Evolutionary conservation across 1,140 invertebrate genomes (phyloP), one percentile per base, ranked within the genome.

Genomic region (Campodea augens): DNA sequence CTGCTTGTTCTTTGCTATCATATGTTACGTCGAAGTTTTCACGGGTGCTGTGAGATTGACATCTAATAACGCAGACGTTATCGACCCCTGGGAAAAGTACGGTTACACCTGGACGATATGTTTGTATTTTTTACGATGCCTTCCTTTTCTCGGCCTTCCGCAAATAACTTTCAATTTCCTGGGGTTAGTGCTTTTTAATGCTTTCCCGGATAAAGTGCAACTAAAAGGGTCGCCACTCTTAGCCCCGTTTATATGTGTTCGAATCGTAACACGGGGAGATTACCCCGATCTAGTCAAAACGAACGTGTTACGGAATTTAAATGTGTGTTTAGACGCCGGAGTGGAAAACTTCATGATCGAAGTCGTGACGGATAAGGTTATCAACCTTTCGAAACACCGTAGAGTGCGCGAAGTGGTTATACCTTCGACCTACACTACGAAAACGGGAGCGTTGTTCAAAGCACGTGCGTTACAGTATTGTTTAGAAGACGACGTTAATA

Each of bases 331-430:
- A 18, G 62, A 66, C 38, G 61, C 68, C 21, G 72, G 72, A 7
- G 52, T 77, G 2, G 69, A 73, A 52, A 74, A 75, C 54, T 76
- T 72, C 51, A 62, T 74, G n/a, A 64, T 77, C 47, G 73, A 76
- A 62, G 69, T 77, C 10, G 73, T 75, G 0, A 73, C 71, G 2
- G 73, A 76, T 52, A 69, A 62, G 46, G 51, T 56, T 20, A 23
- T 68, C 13, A 51, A 58, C 47, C 38, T 68, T 5, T 46, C 57
- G 10, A 57, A 64, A 38, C 54, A 58, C 46, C 53, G 55, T 7
- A 47, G 58, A 25, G n/a, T n/a, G n/a, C n/a, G n/a, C n/a, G n/a
- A n/a, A n/a, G n/a, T n/a, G n/a, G n/a, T n/a, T n/a, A n/a, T n/a
- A n/a, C n/a, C n/a, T n/a, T n/a, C n/a, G n/a, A n/a, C n/a, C n/a